Percentiles rank a stretch among this genome's conserved stretches.
These are phyloP conservation scores for Cheirogaleus medius DNA, from an alignment of 2,113 vertebrate genomes.

Conservation along the genomic window DNA sequence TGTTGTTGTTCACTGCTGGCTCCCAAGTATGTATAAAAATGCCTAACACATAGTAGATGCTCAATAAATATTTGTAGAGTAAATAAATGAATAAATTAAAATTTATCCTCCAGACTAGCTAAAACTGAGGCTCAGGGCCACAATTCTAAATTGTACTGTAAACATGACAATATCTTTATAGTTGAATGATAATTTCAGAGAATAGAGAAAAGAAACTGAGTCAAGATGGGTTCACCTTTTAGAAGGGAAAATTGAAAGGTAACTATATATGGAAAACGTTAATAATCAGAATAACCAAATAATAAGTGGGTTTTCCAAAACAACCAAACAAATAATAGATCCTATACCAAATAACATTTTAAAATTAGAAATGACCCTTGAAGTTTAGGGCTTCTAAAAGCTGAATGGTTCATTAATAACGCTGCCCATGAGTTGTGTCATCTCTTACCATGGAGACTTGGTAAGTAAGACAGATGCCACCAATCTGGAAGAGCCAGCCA, in stretches of 20 bases:
- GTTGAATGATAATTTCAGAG: neutral
- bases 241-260: neutral
- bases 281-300: neutral
- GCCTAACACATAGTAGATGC: neutral
- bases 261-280: neutral
- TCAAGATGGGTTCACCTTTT: neutral
- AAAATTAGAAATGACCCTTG: neutral
- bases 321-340: neutral
- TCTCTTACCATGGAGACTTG: neutral
- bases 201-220: neutral
- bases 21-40: neutral
- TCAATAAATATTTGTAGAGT: neutral
- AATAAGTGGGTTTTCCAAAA: neutral
- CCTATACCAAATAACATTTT: neutral
- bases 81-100: neutral
- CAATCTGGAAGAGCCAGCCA: neutral
- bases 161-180: neutral
- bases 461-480: neutral
- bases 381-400: neutral
- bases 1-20: neutral
- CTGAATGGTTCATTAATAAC: neutral
- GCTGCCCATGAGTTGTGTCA: neutral
- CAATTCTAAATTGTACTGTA: constrained; percentile 1
- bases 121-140: neutral
- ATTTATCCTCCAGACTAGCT: neutral